phyloP scores from a whole-genome alignment of 2,888 invertebrate species.

The Taenaris catops region DNA sequence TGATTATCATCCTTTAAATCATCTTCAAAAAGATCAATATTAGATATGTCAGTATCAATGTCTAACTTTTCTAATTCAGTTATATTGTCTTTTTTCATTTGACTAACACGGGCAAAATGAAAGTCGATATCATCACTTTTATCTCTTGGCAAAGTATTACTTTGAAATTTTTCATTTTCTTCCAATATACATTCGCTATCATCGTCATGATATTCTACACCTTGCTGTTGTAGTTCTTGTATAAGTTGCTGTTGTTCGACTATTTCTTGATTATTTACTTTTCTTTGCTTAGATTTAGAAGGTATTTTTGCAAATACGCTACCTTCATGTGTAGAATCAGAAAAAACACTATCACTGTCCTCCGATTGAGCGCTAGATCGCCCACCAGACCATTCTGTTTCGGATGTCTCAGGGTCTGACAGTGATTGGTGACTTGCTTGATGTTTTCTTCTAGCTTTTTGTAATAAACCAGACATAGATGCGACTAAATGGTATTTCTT shows the following conservation, averaged over 20 bases:
- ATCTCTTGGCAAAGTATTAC: conserved; percentile 51
- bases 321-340: conserved; percentile 82
- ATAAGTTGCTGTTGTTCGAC: conserved; percentile 70
- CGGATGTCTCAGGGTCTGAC: conserved; percentile 88
- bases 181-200: conserved; percentile 51
- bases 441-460: conserved; percentile 88
- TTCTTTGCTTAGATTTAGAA: conserved; percentile 61
- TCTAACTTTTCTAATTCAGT: conserved; percentile 73
- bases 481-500: conserved; percentile 90
- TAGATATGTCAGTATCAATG: conserved; percentile 80
- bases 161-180: conserved; percentile 51
- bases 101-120: conserved; percentile 76
- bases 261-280: conserved; percentile 70
- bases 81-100: conserved; percentile 71
- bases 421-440: conserved; percentile 82
- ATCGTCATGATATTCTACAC: conserved; percentile 53
- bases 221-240: conserved; percentile 70
- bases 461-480: conserved; percentile 91
- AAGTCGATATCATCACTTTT: conserved; percentile 74
- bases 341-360: conserved; percentile 87
- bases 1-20: conserved; percentile 81
- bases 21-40: conserved; percentile 80
- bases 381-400: conserved; percentile 84
- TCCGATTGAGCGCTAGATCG: conserved; percentile 85
- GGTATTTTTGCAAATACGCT: conserved; percentile 83